Evolutionary conservation across 2,113 vertebrate genomes (phyloP), one percentile per base, ranked within the genome.

Genomic region (Sceloporus tristichus): DNA sequence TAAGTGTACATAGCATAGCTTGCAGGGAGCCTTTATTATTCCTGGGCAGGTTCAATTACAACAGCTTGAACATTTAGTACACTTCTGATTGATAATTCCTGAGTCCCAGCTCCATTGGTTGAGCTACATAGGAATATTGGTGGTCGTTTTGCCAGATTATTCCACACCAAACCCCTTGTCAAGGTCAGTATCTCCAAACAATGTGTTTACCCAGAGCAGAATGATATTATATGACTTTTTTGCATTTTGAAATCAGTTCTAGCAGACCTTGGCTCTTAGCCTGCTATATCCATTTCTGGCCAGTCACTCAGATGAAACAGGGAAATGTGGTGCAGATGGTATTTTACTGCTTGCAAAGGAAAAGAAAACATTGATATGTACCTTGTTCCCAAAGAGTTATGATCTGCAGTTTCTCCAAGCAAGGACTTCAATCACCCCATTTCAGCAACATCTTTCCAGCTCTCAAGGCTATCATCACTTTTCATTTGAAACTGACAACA

Each of bases 131-230:
- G 59, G 48, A 48, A 7, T 48, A 5, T 48, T 48, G 48, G 14
- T 62, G 59, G 11, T 62, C 59, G 16, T 62, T 62, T 62, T 62
- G 59, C 59, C 59, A 62, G 59, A 18, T 62, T 62, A 62, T 62
- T 62, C 48, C 48, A 5, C 48, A 48, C 48, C 48, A 48, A 5
- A 18, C 59, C 59, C 16, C 59, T 62, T 27, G 19, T 68, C 89
- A 82, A 89, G 93, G 88, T 95, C 54, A 59, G 91, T 95, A 83
- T 0, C 82, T 86, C 68, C 91, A 91, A 85, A 85, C 68, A n/a
- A 2, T 91, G 81, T 91, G 38, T 79, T 94, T 86, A n/a, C 19
- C 76, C 68, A 83, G 25, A 84, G 56, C 70, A 71, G 74, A 87
- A 92, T 90, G 83, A 2, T 84, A 92, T 93, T 84, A 93, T 89